Evolutionary conservation across 2,888 invertebrate species (phyloP).

Genomic region (Ophion ellenae): DNA sequence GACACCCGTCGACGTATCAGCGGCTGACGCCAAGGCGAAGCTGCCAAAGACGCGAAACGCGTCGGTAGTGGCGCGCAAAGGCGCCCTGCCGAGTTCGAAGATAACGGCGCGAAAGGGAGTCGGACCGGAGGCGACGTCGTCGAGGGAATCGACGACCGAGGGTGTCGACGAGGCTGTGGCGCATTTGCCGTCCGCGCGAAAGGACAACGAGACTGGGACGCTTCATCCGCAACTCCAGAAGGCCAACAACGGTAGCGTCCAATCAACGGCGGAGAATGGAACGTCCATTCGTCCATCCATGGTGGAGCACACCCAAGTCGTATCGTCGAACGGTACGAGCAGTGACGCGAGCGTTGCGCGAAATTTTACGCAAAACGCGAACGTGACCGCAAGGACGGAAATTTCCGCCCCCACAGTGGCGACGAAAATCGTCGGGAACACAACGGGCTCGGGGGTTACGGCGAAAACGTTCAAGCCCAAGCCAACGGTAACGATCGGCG

Average conservation of each 20-base stretch:
- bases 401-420: conserved; percentile 7
- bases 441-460: conserved; percentile 77
- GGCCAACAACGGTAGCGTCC: neutral
- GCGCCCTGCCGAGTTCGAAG: conserved; percentile 41
- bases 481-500: conserved; percentile 84
- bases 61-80: conserved; percentile 63
- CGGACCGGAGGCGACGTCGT: conserved; percentile 12
- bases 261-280: conserved; percentile 5
- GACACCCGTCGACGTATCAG: conserved; percentile 23
- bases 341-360: neutral
- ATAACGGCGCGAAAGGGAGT: conserved; percentile 64
- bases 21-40: conserved; percentile 24
- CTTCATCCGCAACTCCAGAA: neutral
- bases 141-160: conserved; percentile 20
- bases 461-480: conserved; percentile 84
- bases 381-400: neutral
- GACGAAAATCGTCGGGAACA: neutral
- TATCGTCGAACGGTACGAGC: neutral
- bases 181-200: neutral
- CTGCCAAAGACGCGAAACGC: conserved; percentile 57
- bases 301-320: neutral
- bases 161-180: conserved; percentile 16
- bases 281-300: no score
- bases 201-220: neutral
- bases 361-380: neutral